Evolutionary conservation across 2,888 invertebrate species (phyloP).

Genomic region (Conistra vaccinii): DNA sequence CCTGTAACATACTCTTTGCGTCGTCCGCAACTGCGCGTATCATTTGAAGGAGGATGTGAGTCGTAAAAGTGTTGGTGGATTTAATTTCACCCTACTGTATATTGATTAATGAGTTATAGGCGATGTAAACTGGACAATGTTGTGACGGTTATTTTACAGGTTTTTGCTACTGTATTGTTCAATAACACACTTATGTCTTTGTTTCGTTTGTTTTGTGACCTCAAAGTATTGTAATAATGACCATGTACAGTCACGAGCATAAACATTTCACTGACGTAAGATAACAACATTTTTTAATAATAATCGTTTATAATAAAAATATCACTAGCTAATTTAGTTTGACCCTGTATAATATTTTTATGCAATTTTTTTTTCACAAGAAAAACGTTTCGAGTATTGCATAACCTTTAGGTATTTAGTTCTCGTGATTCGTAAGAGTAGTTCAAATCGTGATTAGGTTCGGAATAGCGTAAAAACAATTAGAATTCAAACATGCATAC

Average conservation of each 20-base stretch:
- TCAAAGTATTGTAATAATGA: neutral
- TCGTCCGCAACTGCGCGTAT: constrained; percentile 56
- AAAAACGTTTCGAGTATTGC: neutral
- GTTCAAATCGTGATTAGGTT: neutral
- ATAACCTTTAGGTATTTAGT: neutral
- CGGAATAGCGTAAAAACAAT: neutral
- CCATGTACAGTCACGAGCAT: neutral
- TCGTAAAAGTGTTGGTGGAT: constrained; percentile 87
- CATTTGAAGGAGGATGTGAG: constrained; percentile 85
- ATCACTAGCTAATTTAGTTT: too few relatives aligned
- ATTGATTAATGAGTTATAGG: constrained; percentile 80
- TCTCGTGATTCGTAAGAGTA: neutral
- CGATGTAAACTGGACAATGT: constrained; percentile 75
- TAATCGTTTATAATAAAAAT: too few relatives aligned
- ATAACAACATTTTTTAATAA: neutral
- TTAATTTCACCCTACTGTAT: constrained; percentile 86
- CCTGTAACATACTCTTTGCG: constrained; percentile 38
- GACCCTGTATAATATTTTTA: too few relatives aligned
- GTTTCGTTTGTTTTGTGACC: neutral
- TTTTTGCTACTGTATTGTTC: neutral
- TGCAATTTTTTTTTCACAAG: neutral
- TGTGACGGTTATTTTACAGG: neutral
- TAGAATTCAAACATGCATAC: neutral
- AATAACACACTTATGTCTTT: neutral
- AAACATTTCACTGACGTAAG: neutral